These are phyloP conservation scores for Sciurus carolinensis DNA, from an alignment of 2,797 vertebrate genomes.

Conservation along the genomic window DNA sequence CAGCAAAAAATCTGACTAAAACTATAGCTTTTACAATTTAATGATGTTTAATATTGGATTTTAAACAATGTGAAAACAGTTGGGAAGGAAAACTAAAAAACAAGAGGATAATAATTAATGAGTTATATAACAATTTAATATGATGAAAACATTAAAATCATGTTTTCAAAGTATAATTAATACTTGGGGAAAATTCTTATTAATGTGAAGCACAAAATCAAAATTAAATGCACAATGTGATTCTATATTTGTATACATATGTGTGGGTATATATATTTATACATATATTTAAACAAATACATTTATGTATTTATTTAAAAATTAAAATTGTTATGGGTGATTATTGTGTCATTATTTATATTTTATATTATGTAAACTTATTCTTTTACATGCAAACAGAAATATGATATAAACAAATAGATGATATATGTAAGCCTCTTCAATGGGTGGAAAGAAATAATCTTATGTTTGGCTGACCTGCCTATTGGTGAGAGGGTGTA, in stretches of 20 bases:
- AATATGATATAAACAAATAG: background rate
- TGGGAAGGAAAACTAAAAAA: background rate
- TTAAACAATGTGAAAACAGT: background rate
- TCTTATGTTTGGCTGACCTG: too few species aligned
- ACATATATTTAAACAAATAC: background rate
- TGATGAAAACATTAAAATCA: background rate
- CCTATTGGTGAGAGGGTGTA: too few species aligned
- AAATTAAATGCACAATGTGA: background rate
- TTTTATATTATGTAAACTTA: background rate
- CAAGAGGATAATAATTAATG: background rate
- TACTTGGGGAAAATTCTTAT: background rate
- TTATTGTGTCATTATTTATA: background rate
- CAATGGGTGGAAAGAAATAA: background rate
- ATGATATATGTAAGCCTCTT: background rate
- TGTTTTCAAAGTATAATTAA: background rate
- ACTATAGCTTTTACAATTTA: background rate
- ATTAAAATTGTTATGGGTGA: background rate
- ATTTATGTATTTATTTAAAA: background rate
- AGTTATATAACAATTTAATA: background rate
- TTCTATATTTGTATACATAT: background rate
- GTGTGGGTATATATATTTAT: background rate
- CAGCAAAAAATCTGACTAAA: too few species aligned
- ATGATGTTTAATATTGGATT: background rate
- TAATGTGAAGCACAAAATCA: background rate
- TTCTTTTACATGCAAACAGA: background rate